These are phyloP conservation scores for Dioctria rufipes DNA, from an alignment of 2,888 invertebrate genomes.

Conservation along the genomic window DNA sequence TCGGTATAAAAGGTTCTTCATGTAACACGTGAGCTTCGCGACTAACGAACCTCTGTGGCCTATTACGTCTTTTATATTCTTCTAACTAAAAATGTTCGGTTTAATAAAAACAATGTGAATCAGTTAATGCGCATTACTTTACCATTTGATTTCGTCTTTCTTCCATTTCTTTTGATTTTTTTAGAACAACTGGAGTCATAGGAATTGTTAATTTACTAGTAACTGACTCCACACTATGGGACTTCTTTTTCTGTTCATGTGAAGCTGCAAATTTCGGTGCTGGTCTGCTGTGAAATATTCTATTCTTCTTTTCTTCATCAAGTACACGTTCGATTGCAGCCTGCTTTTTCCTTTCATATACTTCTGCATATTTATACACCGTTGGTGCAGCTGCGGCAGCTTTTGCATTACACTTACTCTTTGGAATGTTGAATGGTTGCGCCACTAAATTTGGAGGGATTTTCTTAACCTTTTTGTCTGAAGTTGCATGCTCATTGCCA, in stretches of 20 bases:
- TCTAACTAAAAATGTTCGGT: constrained; percentile 61
- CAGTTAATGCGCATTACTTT: neutral
- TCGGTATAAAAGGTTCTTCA: constrained; percentile 64
- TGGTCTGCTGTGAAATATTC: constrained; percentile 68
- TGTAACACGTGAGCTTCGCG: constrained; percentile 61
- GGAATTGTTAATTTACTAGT: constrained; percentile 61
- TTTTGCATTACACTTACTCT: constrained; percentile 8
- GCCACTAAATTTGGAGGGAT: constrained; percentile 51
- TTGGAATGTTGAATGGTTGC: constrained; percentile 30
- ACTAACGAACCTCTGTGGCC: constrained; percentile 60
- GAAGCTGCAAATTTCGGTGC: constrained; percentile 65
- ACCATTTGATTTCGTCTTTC: constrained; percentile 63
- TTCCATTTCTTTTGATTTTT: constrained; percentile 63
- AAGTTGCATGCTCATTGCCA: neutral
- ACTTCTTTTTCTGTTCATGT: constrained; percentile 59
- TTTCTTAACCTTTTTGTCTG: neutral
- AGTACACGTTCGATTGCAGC: constrained; percentile 61
- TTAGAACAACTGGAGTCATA: constrained; percentile 66
- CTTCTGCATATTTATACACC: constrained; percentile 65
- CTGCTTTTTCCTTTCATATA: constrained; percentile 66
- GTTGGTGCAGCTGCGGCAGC: constrained; percentile 61
- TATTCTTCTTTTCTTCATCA: constrained; percentile 66
- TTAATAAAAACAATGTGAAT: neutral
- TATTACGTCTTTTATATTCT: constrained; percentile 61
- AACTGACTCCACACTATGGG: constrained; percentile 52